Percentiles rank a stretch among this genome's conserved stretches.
Evolutionary conservation across 2,113 vertebrate genomes (phyloP).

Genomic region (Oncorhynchus clarkii): DNA sequence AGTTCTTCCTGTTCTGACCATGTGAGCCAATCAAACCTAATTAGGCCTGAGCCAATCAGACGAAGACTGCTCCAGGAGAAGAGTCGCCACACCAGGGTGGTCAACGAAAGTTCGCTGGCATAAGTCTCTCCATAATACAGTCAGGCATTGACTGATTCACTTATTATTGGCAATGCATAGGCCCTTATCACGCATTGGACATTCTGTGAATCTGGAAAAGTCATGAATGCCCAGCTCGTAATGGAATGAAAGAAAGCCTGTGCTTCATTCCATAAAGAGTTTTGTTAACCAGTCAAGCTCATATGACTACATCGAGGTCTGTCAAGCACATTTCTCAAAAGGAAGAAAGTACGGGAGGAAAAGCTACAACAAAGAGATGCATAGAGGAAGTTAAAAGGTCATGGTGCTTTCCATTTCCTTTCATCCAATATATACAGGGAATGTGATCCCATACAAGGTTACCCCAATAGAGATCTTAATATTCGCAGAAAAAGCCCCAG

Average conservation of each 20-base stretch:
- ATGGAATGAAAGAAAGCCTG: neutral
- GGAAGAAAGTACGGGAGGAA: neutral
- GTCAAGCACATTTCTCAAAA: neutral
- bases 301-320: neutral
- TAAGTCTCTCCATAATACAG: neutral
- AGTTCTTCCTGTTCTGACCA: neutral
- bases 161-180: neutral
- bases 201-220: neutral
- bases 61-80: slow-evolving; percentile 18
- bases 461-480: neutral
- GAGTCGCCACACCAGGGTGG: neutral
- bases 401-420: neutral
- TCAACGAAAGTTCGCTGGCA: slow-evolving; percentile 6
- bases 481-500: neutral
- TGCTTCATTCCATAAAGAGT: neutral
- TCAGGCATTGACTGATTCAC: neutral
- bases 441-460: neutral
- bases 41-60: slow-evolving; percentile 26
- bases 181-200: neutral
- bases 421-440: neutral
- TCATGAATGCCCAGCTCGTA: neutral
- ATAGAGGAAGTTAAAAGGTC: slow-evolving; percentile 17
- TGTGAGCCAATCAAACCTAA: slow-evolving; percentile 15
- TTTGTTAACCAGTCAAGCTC: neutral
- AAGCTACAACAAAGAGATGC: slow-evolving; percentile 16